Evolutionary conservation across 2,888 invertebrate genomes (phyloP), one percentile per base, ranked within the genome.

Genomic region (Heliconius ethilla): DNA sequence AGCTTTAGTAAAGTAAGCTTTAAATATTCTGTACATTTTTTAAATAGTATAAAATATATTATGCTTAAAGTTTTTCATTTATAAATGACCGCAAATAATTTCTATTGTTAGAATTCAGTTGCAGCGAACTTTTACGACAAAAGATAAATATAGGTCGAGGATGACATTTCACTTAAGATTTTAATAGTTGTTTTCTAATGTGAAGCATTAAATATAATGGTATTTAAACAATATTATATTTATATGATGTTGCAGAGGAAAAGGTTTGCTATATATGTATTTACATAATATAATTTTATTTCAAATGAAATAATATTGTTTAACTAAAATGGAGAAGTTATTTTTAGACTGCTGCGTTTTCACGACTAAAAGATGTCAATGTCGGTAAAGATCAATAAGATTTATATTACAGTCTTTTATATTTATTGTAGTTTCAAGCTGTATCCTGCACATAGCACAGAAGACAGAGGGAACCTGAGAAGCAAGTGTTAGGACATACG

Each of bases 141-240:
- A 70, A 55, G 70, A 33, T 72, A 72, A 55, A 72, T 72, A 55
- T 72, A 29, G 70, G 70, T 72, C 70, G 70, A 72, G 55, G 33
- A 72, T 72, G 70, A 72, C 70, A 72, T 10, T 72, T 70, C n/a
- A 70, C 55, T 70, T 55, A 33, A 72, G 70, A 70, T 55, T n/a
- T 55, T 70, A 70, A 51, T 27, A 72, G n/a, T 55, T 33, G 29
- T 29, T 70, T 29, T 70, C 29, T 18, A 70, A 67, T 13, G n/a
- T 37, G n/a, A n/a, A 67, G n/a, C 40, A 40, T 40, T 67, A 67
- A 25, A 67, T 67, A 25, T 40, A n/a, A 40, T 67, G n/a, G 11
- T 25, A n/a, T 67, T 25, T 15, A 25, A 37, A 67, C 40, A 67
- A 40, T 40, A 67, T 13, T 67, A 37, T 22, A 25, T 67, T 40